Conservation (phyloP, 2,113 vertebrate species). For the Bagarius yarrelli region DNA sequence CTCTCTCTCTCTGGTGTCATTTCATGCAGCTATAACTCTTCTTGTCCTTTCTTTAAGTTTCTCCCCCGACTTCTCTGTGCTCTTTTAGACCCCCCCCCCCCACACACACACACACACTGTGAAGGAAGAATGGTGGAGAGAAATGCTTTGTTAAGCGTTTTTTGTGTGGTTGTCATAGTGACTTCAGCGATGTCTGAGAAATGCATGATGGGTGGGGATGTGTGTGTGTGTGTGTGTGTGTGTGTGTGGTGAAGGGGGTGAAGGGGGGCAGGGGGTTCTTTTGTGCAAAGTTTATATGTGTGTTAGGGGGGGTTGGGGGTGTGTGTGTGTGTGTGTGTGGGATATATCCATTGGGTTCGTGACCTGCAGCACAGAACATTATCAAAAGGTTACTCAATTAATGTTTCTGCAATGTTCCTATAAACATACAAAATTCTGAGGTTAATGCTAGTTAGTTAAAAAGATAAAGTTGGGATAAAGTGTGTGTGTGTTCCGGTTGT, state of each 20-base stretch:
- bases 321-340: conserved; percentile 11
- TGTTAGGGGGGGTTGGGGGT: conserved; percentile 61
- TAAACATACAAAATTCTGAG: not conserved
- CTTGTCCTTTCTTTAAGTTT: conserved; percentile 56
- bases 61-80: conserved; percentile 52
- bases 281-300: conserved; percentile 68
- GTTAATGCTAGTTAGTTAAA: not conserved
- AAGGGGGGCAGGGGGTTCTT: conserved; percentile 59
- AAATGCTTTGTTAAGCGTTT: conserved; percentile 82
- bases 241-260: not conserved
- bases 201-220: conserved; percentile 75
- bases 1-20: conserved; percentile 16
- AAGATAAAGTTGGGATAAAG: no score
- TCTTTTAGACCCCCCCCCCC: conserved; percentile 34
- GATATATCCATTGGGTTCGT: not conserved
- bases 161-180: conserved; percentile 75
- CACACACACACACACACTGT: conserved; percentile 48
- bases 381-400: not conserved
- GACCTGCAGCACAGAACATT: not conserved
- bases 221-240: not conserved
- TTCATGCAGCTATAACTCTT: conserved; percentile 36
- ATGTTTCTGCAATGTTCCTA: not conserved
- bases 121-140: conserved; percentile 77
- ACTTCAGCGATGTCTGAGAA: conserved; percentile 76
- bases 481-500: no score